Base-by-base conservation (phyloP, 2,797 vertebrate species). In the Lophotriccus pileatus region DNA sequence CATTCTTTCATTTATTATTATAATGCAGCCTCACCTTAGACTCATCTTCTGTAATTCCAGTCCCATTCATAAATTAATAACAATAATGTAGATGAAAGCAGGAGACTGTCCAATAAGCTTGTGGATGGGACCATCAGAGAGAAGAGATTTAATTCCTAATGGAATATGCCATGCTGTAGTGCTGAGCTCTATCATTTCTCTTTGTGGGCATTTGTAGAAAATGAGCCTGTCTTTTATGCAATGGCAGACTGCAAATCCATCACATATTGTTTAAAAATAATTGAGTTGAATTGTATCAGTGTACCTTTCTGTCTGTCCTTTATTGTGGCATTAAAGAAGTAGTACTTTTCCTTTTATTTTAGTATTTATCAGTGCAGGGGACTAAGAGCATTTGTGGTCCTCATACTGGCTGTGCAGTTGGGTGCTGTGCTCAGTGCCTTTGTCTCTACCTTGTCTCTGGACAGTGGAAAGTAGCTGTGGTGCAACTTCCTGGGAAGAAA, bases 31-130 rank as follows among this genome's bases (percentile, higher is more conserved):
- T 95, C 95, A 95, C 97, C 97, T 97, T 95, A 94, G 81, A 91
- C 87, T 97, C 96, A 92, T 97, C 88, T 97, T 94, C 93, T 87
- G 52, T 97, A 97, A 93, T 97, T 97, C 92, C 93, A 72, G 78
- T 94, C 78, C 93, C 94, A 91, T 98, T 96, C 95, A 97, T 97
- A 94, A 97, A 98, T 97, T 97, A 96, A 97, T 97, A 96, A 97
- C 96, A 97, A 96, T 96, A 96, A 96, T 94, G 93, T 91, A 95
- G 88, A 96, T 97, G 96, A 98, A 98, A 97, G 96, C 75, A 50
- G 50, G 82, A 96, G 88, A 77, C 73, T 93, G 86, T 94, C 95
- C 89, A 95, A 90, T 96, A 95, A 96, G 96, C 95, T 92, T 69
- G 87, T 93, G 89, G 96, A 96, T 96, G 96, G 96, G 94, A 92